Evolutionary conservation across 2,888 invertebrate genomes (phyloP).

Genomic region (Falcaria lacertinaria): DNA sequence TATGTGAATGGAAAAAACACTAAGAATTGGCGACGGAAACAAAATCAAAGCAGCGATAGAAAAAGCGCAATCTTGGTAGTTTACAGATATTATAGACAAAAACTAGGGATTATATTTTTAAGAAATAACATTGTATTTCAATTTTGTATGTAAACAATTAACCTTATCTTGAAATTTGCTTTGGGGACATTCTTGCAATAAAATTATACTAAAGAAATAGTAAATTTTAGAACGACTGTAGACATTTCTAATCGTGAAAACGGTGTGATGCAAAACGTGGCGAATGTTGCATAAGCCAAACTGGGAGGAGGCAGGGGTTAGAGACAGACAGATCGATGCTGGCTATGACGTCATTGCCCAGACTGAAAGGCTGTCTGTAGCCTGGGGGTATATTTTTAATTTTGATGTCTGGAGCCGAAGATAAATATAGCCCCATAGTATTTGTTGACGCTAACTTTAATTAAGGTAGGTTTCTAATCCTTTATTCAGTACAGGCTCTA

Average conservation of each 20-base stretch:
- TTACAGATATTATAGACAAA: too few relatives aligned
- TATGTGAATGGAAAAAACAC: too few relatives aligned
- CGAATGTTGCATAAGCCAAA: conserved; percentile 62
- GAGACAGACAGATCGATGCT: conserved; percentile 67
- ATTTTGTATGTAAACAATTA: too few relatives aligned
- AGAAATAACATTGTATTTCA: too few relatives aligned
- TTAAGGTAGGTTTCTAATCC: background rate
- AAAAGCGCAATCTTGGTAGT: too few relatives aligned
- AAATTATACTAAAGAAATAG: too few relatives aligned
- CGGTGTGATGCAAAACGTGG: conserved; percentile 17
- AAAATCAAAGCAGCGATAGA: too few relatives aligned
- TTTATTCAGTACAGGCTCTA: background rate
- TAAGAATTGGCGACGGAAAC: too few relatives aligned
- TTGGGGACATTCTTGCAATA: too few relatives aligned
- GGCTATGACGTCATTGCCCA: conserved; percentile 56
- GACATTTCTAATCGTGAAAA: background rate
- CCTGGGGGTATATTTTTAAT: background rate
- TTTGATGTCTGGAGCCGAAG: background rate
- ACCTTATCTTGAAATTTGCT: too few relatives aligned
- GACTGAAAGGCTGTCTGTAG: conserved; percentile 22
- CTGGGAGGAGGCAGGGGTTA: conserved; percentile 26
- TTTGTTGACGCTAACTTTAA: background rate
- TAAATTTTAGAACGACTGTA: too few relatives aligned
- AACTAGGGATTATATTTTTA: too few relatives aligned
- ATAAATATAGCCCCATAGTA: background rate